These are phyloP conservation scores for Candoia aspera DNA, from an alignment of 2,113 vertebrate genomes.

Conservation along the genomic window DNA sequence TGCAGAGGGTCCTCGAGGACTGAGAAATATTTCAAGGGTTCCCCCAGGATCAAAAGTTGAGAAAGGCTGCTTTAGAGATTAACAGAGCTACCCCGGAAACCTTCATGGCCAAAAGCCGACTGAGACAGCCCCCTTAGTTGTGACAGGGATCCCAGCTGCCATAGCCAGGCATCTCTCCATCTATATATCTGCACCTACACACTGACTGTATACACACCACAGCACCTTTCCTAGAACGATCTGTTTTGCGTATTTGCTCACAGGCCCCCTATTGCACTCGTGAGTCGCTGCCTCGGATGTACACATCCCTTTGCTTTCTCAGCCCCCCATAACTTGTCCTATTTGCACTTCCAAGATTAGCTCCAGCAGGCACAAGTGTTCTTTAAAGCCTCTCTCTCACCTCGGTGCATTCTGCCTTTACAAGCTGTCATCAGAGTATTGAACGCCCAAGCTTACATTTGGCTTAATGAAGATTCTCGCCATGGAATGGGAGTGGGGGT, in stretches of 20 bases:
- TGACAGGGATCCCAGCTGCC: background rate
- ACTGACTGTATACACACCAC: background rate
- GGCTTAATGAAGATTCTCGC: background rate
- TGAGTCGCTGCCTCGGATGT: background rate
- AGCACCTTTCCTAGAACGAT: no score
- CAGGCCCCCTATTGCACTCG: background rate
- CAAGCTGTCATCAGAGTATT: background rate
- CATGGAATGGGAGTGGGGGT: background rate
- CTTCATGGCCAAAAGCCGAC: background rate
- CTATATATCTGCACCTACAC: background rate
- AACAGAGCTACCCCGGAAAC: background rate
- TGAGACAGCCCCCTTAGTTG: background rate
- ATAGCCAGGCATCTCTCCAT: background rate
- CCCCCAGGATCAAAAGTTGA: no score
- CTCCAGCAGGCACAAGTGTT: background rate
- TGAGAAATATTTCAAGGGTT: no score
- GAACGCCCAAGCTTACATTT: background rate
- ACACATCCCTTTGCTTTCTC: background rate
- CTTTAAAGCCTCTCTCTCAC: background rate
- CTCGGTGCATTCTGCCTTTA: background rate
- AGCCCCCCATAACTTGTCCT: background rate
- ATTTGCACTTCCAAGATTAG: background rate
- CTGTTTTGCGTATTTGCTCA: background rate
- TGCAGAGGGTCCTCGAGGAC: no score
- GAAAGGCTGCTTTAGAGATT: background rate